Evolutionary conservation across 2,888 invertebrate genomes (phyloP).

Genomic region (Epirrhoe tristata): DNA sequence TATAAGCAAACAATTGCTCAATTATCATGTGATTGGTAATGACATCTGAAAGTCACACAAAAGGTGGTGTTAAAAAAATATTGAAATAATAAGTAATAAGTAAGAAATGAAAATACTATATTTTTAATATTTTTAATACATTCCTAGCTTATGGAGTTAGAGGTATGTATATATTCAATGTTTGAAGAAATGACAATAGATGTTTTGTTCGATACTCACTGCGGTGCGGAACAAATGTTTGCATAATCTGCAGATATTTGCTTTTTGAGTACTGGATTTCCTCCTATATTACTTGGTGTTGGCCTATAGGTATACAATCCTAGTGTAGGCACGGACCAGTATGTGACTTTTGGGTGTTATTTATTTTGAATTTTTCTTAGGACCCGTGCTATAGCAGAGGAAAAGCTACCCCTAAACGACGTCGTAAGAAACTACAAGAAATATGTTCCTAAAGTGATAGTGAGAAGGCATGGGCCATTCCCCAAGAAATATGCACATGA

Average conservation of each 20-base stretch:
- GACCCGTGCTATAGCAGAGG: conserved; percentile 91
- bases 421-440: conserved; percentile 92
- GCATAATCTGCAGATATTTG: too few relatives aligned
- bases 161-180: too few relatives aligned
- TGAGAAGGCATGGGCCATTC: conserved; percentile 90
- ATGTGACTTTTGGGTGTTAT: neutral
- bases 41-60: conserved; percentile 27
- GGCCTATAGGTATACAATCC: too few relatives aligned
- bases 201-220: too few relatives aligned
- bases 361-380: conserved; percentile 52
- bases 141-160: too few relatives aligned
- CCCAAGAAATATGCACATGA: conserved; percentile 91
- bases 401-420: conserved; percentile 87
- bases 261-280: too few relatives aligned
- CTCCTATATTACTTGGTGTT: too few relatives aligned
- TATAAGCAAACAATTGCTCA: conserved; percentile 53
- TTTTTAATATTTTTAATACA: too few relatives aligned
- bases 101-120: too few relatives aligned
- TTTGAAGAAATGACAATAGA: too few relatives aligned
- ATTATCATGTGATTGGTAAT: conserved; percentile 54
- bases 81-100: too few relatives aligned
- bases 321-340: neutral
- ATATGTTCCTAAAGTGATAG: conserved; percentile 92
- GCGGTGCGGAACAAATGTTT: too few relatives aligned
- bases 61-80: neutral